A percentile compares a stretch with the other conserved stretches of the same genome.
Evolutionary conservation across 2,888 invertebrate species (phyloP).

Genomic region (Branchipolynoe longqiensis): DNA sequence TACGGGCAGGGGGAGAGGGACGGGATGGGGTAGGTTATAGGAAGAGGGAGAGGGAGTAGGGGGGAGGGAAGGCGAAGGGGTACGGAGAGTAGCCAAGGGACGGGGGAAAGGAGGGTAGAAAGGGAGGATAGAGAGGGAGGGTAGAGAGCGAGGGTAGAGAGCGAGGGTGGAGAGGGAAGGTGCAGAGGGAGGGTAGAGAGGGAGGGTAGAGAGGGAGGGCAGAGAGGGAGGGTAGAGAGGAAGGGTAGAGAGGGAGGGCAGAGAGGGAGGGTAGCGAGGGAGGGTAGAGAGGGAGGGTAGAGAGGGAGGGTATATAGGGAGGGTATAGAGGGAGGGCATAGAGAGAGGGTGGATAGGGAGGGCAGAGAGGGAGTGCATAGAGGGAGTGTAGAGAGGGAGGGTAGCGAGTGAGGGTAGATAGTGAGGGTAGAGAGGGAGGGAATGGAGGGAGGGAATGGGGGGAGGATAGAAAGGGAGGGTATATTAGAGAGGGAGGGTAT

Average conservation of each 20-base stretch:
- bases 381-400: neutral
- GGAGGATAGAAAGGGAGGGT: neutral
- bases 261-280: neutral
- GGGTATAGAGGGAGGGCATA: neutral
- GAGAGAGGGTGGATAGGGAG: neutral
- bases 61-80: no score
- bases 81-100: no score
- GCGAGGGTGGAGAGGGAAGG: neutral
- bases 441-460: no score
- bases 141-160: no score
- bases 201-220: neutral
- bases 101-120: no score
- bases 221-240: no score
- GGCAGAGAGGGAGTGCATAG: neutral
- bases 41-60: no score
- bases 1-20: no score
- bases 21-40: no score
- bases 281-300: neutral
- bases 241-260: neutral
- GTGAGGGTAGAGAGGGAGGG: no score
- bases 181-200: neutral
- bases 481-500: neutral
- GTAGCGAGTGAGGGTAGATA: no score
- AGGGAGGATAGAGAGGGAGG: no score
- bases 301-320: neutral